Evolutionary conservation across 2,888 invertebrate genomes (phyloP).

Genomic region (Dasypogon diadema): DNA sequence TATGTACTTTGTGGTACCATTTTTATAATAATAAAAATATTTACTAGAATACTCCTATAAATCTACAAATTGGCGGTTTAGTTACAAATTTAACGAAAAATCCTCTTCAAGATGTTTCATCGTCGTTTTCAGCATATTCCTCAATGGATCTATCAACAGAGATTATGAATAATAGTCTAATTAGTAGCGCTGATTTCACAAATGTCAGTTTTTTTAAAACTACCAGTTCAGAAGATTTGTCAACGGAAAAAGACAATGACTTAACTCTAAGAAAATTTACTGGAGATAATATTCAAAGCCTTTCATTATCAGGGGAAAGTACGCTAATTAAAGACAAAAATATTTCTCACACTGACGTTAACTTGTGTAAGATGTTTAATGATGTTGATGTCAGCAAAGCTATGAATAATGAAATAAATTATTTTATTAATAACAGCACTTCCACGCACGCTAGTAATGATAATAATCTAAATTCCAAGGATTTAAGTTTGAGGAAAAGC

Average conservation of each 20-base stretch:
- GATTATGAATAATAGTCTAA: constrained; percentile 66
- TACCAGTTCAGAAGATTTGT: not conserved
- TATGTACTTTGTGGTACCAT: constrained; percentile 29
- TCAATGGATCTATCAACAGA: constrained; percentile 64
- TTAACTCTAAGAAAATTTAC: not conserved
- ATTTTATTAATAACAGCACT: not conserved
- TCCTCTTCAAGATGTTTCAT: constrained; percentile 67
- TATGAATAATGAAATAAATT: not conserved
- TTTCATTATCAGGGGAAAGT: constrained; percentile 66
- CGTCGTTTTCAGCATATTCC: constrained; percentile 66
- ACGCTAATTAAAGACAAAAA: constrained; percentile 66
- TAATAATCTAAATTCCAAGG: no score
- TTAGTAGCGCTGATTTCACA: constrained; percentile 67
- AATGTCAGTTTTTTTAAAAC: constrained; percentile 44
- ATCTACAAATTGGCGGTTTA: constrained; percentile 66
- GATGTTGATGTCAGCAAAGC: not conserved
- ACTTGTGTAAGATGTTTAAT: not conserved
- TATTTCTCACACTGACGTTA: constrained; percentile 66
- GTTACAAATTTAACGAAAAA: constrained; percentile 67
- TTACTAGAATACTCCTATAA: constrained; percentile 57
- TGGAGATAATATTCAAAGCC: constrained; percentile 63
- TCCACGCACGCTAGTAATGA: no score
- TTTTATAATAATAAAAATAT: not conserved
- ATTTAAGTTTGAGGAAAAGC: no score
- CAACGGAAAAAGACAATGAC: not conserved